A percentile compares a stretch with the other conserved stretches of the same genome.
These are phyloP conservation scores for Falco punctatus DNA, from an alignment of 2,113 vertebrate species.

Conservation along the genomic window DNA sequence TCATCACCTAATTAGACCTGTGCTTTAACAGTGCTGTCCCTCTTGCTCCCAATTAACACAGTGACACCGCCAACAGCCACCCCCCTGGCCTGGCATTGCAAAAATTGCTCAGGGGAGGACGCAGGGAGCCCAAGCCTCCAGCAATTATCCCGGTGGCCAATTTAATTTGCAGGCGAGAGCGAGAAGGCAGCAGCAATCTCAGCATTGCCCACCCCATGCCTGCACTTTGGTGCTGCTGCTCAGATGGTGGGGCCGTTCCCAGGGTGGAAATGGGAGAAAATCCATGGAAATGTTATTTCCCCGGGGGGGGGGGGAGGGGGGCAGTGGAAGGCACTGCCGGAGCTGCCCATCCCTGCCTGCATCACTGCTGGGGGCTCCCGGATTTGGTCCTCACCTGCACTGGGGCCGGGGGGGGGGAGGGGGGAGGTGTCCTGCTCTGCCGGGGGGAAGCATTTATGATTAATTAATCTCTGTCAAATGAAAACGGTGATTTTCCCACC, in stretches of 20 bases:
- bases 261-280: neutral
- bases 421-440: accelerated
- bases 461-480: neutral
- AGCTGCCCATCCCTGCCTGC: neutral
- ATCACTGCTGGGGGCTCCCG: accelerated
- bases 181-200: neutral
- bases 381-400: neutral
- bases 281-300: neutral
- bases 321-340: neutral
- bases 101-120: neutral
- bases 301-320: accelerated
- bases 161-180: neutral
- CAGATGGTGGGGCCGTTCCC: neutral
- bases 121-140: neutral
- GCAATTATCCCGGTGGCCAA: neutral
- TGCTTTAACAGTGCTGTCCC: neutral
- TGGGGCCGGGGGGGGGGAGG: too few relatives aligned
- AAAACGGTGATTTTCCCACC: neutral
- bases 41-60: neutral
- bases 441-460: accelerated
- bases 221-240: neutral
- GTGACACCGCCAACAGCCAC: neutral
- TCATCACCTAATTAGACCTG: neutral
- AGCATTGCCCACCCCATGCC: accelerated
- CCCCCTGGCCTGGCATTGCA: neutral